phyloP scores from a whole-genome alignment of 2,797 vertebrate species.

The Otus scops region DNA sequence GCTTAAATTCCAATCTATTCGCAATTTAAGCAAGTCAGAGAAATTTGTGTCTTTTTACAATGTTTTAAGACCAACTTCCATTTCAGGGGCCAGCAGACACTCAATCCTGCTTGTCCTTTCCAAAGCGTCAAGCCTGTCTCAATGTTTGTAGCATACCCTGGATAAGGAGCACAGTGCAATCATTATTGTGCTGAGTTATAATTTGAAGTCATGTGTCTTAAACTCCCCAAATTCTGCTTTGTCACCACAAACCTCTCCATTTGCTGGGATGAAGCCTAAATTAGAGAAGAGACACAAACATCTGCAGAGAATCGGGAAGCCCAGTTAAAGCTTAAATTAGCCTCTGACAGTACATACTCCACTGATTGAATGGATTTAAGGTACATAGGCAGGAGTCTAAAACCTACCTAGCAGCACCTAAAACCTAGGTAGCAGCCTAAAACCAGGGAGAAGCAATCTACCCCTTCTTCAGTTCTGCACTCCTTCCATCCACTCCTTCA shows the following conservation, averaged over 20 bases:
- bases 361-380: neutral
- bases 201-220: neutral
- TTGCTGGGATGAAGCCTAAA: neutral
- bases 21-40: neutral
- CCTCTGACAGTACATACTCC: neutral
- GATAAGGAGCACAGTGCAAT: fast-evolving
- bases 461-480: neutral
- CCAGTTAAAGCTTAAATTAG: neutral
- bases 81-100: neutral
- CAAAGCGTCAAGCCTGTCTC: neutral
- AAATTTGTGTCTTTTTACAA: neutral
- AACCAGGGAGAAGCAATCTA: neutral
- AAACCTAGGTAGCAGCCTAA: neutral
- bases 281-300: neutral
- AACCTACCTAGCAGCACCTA: too few species aligned
- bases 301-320: neutral
- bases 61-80: neutral
- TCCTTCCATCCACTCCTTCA: neutral
- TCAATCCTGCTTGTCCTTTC: neutral
- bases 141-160: fast-evolving
- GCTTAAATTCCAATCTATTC: neutral
- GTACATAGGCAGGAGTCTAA: fast-evolving
- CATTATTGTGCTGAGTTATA: fast-evolving
- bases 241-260: neutral
- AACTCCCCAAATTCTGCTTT: neutral